Conservation (phyloP, 2,888 invertebrate genomes). For the Sphinx pinastri region DNA sequence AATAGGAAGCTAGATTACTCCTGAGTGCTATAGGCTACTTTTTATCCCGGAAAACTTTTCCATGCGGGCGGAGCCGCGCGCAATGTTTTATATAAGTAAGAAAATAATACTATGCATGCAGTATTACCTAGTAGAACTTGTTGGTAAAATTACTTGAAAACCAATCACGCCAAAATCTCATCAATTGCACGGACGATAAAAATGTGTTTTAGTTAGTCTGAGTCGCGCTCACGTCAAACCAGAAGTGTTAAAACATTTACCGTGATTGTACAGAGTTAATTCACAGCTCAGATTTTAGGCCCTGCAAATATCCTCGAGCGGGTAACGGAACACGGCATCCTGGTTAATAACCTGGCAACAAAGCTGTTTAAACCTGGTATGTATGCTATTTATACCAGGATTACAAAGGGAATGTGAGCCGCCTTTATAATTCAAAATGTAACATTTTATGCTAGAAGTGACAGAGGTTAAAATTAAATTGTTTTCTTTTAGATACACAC, state of each 20-base stretch:
- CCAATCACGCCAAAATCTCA: background rate
- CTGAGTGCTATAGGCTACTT: no score
- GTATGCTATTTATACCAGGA: background rate
- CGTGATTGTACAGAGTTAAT: slow-evolving; percentile 16
- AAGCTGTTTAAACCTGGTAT: background rate
- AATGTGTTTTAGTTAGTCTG: slow-evolving; percentile 14
- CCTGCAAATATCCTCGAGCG: background rate
- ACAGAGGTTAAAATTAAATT: no score
- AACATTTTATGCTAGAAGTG: no score
- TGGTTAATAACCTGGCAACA: background rate
- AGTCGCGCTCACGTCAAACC: background rate
- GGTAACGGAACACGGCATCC: background rate
- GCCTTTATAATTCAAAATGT: no score
- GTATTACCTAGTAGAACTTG: no score
- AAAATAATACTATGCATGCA: no score
- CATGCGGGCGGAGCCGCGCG: no score
- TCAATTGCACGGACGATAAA: slow-evolving; percentile 4
- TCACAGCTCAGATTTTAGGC: slow-evolving; percentile 15
- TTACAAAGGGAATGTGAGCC: background rate
- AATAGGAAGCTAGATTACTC: no score
- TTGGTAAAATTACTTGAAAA: no score
- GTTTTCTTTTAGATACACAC: no score
- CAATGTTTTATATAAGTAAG: no score
- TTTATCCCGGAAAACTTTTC: no score
- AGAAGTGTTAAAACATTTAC: slow-evolving; percentile 23